Base-by-base conservation (phyloP, 2,888 invertebrate species). In the Dynastes grantii region DNA sequence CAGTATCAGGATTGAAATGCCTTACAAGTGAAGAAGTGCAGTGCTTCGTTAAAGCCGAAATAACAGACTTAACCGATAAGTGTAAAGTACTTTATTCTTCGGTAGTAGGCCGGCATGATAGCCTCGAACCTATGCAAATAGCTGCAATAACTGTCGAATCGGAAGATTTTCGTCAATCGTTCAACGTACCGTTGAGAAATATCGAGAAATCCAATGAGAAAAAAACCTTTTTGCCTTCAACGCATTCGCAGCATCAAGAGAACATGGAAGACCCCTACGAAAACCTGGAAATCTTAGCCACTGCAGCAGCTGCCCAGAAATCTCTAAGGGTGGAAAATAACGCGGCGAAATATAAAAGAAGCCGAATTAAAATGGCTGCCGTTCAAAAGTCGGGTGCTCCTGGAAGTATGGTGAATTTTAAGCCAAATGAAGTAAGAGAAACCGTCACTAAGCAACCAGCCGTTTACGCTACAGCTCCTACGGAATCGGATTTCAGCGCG, bases 311-410 rank as follows among this genome's bases (percentile, higher is more conserved):
- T 4, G 55, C 76, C 2, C 61, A 55, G 22, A 37, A 16, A 51
- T 40, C 37, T 32, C 8, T 76, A 6, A 51, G 65, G 11, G 32
- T 76, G 13, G n/a, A 55, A 40, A 51, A 49, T 16, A 53, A 32
- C 5, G 6, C 53, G 2, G 9, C 37, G 8, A 73, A 73, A 73
- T 11, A 40, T 6, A 73, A 61, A 61, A 51, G 76, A 13, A 76
- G 76, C 11, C 53, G 76, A 4, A 29, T 76, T 29, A 76, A 76
- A 58, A 76, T 76, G 76, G 65, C 67, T 1, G 27, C 68, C 3
- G 2, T 29, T 9, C n/a, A 22, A n/a, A 22, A 61, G 6, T 6
- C 61, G 75, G 40, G 29, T 29, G 37, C 13, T 45, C 16, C n/a
- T 13, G 6, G n/a, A 22, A 45, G 6, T 29, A n/a, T n/a, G 27